phyloP scores from a whole-genome alignment of 2,888 invertebrate species.

The Noctua fimbriata region DNA sequence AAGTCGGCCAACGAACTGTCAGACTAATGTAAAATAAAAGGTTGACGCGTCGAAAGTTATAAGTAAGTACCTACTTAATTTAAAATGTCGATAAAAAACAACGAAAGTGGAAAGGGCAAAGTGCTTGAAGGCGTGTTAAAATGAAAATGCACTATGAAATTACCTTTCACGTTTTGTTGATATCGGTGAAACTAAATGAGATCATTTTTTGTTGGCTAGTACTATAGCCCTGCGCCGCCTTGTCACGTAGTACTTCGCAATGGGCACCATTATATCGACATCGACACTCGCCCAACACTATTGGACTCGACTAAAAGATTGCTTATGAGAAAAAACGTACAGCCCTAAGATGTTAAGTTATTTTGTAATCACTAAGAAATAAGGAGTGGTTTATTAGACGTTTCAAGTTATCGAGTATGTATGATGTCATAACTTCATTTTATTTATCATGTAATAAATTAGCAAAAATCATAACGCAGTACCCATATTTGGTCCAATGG shows the following conservation, averaged over 20 bases:
- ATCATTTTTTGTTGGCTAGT: constrained; percentile 83
- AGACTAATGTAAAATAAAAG: constrained; percentile 62
- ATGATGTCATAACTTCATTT: constrained; percentile 57
- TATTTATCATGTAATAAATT: constrained; percentile 56
- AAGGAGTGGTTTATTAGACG: constrained; percentile 56
- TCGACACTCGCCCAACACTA: constrained; percentile 68
- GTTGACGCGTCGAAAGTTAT: constrained; percentile 51
- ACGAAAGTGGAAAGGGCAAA: constrained; percentile 86
- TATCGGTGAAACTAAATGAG: constrained; percentile 86
- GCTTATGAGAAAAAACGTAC: constrained; percentile 57
- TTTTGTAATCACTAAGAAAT: constrained; percentile 60
- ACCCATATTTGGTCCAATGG: constrained; percentile 54
- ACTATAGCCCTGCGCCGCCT: constrained; percentile 73
- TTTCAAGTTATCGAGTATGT: constrained; percentile 26
- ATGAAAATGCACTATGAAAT: constrained; percentile 89
- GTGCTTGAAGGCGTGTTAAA: constrained; percentile 85
- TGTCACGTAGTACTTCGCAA: constrained; percentile 82
- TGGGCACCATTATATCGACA: constrained; percentile 75
- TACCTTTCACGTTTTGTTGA: constrained; percentile 88
- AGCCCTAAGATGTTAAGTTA: constrained; percentile 46
- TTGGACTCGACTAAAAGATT: constrained; percentile 51
- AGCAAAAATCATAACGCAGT: constrained; percentile 56
- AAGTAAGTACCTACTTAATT: constrained; percentile 62
- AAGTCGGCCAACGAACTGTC: constrained; percentile 60
- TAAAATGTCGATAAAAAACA: constrained; percentile 78